Percentiles rank a stretch among this genome's conserved stretches.
Conservation (phyloP, 2,888 invertebrate species). For the Empis stercorea region DNA sequence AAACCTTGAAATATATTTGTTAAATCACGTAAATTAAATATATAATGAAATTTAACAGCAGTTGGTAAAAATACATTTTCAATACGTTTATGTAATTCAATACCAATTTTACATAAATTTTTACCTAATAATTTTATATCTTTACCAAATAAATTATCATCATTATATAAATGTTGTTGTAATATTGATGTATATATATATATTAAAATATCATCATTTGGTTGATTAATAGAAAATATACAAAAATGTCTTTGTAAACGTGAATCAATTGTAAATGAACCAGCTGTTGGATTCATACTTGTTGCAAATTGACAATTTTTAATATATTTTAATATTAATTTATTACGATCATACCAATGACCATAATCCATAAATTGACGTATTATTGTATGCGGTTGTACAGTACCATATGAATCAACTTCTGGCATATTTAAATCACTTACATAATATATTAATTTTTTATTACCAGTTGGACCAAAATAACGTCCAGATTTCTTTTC, state of each 20-base stretch:
- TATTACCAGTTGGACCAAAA: conserved; percentile 81
- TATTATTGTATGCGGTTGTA: conserved; percentile 89
- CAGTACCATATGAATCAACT: conserved; percentile 88
- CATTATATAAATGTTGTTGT: conserved; percentile 54
- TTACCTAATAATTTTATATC: conserved; percentile 25
- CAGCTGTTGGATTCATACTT: conserved; percentile 95
- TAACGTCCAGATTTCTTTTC: conserved; percentile 93
- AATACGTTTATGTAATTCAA: conserved; percentile 65
- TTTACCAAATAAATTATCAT: conserved; percentile 51
- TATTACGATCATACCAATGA: conserved; percentile 83
- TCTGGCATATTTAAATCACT: conserved; percentile 98
- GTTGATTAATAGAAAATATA: conserved; percentile 74
- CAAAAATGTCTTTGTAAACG: conserved; percentile 81
- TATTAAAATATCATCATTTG: conserved; percentile 61
- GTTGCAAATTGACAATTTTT: conserved; percentile 88
- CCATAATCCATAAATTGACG: conserved; percentile 88
- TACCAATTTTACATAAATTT: conserved; percentile 49
- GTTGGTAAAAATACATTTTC: conserved; percentile 75
- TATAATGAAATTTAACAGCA: conserved; percentile 88
- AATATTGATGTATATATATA: conserved; percentile 79
- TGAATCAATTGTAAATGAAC: conserved; percentile 90
- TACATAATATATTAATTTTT: conserved; percentile 76
- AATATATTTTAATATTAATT: conserved; percentile 75
- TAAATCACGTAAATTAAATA: conserved; percentile 83
- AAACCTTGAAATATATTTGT: conserved; percentile 92